A percentile compares a stretch with the other conserved stretches of the same genome.
phyloP scores from a whole-genome alignment of 2,113 vertebrate species.

The Zootoca vivipara region DNA sequence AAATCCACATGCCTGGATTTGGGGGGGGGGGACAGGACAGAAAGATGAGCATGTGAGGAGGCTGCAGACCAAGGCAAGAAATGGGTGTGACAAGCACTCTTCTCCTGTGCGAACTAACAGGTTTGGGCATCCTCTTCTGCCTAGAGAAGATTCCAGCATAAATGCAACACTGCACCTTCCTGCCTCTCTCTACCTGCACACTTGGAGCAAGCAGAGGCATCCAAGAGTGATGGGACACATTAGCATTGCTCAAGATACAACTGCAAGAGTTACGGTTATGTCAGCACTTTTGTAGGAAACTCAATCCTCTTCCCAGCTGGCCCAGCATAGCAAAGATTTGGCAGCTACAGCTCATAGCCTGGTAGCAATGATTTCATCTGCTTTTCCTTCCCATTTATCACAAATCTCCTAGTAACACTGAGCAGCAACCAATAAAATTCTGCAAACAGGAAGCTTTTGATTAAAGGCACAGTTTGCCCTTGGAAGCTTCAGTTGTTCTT shows the following conservation, averaged over 20 bases:
- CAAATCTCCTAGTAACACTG: not conserved
- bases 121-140: not conserved
- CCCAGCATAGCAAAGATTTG: constrained; percentile 27
- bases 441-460: not conserved
- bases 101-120: not conserved
- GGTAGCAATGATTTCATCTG: not conserved
- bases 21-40: too few species aligned
- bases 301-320: constrained; percentile 39
- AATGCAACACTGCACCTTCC: not conserved
- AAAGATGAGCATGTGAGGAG: not conserved
- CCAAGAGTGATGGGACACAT: constrained; percentile 5
- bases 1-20: not conserved
- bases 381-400: not conserved
- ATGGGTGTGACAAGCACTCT: not conserved
- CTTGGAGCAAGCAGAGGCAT: accelerated
- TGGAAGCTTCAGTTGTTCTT: not conserved
- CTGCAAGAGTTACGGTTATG: constrained; percentile 3
- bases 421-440: not conserved
- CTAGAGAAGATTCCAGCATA: not conserved
- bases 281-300: constrained; percentile 42
- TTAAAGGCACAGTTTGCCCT: not conserved
- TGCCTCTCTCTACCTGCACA: not conserved
- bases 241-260: constrained; percentile 12
- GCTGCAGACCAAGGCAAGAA: too few species aligned
- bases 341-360: not conserved